Evolutionary conservation across 1,140 invertebrate genomes (phyloP), one percentile per base, ranked within the genome.

Genomic region (Drosophila funebris): DNA sequence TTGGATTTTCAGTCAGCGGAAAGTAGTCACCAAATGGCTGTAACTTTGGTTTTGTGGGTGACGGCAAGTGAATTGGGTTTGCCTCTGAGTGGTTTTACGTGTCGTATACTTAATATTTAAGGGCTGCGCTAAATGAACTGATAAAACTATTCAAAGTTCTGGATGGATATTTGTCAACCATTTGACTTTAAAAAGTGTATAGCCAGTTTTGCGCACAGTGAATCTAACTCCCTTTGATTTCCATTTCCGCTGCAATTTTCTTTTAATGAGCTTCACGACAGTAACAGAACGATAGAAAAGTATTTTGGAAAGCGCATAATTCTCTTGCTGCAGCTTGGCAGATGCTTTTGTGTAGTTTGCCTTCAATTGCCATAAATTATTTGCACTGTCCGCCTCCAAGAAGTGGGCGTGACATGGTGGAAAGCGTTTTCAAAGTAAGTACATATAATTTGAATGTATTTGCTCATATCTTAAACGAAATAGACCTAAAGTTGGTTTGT

Each of bases 361-460:
- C 39, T 76, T 88, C 78, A 87, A 87, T 83, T 87, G 82, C 63
- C 78, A 88, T 87, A 87, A 87, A 87, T 87, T 87, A 88, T 76
- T 53, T 64, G 60, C 66, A 37, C 71, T 53, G 24, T 24, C 16
- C 14, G 13, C 46, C n/a, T 6, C 7, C 22, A 1, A 7, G 3
- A 33, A 22, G 37, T 31, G 41, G 11, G 18, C 39, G 20, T 8
- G 54, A 22, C 36, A 27, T 29, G 27, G 22, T 24, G 31, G 33
- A 13, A 16, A 13, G 56, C 8, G 20, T 27, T 68, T 43, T 4
- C 7, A 36, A 13, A 24, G 33, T 53, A 71, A n/a, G 33, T 75
- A 46, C 62, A 79, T 61, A 76, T 84, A 84, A 84, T 83, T 79
- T 79, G 58, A 57, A 84, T 73, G 81, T 80, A 77, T 58, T 67